Base-by-base conservation (phyloP, 1,140 invertebrate genomes). In the Mizuhopecten yessoensis region DNA sequence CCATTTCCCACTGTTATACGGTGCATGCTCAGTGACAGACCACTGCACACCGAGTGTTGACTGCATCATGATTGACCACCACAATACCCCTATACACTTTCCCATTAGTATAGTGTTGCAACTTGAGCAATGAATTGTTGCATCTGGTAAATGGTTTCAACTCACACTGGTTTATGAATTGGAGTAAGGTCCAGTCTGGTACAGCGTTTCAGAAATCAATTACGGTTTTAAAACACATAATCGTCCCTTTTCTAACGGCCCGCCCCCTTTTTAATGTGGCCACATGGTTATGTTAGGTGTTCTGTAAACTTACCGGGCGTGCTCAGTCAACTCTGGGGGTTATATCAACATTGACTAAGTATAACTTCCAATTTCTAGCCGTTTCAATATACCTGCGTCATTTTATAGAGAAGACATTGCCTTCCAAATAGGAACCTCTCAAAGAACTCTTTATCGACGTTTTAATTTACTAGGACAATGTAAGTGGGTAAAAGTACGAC, bases 81-180 rank as follows among this genome's bases (percentile, higher is more conserved):
- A 75, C n/a, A 75, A 75, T 29, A 29, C 57, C n/a, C n/a, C 29
- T 1, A 11, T 75, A 75, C 57, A 75, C 57, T 75, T 75, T 75
- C 57, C 20, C 57, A 75, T n/a, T 75, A 75, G 57, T 75, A 75
- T 75, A 75, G 57, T 75, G 57, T 75, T 75, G 57, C 57, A 75
- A 75, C 57, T 75, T 75, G 57, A 75, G 57, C 57, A 75, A 13
- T 75, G 3, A 13, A 75, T 75, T 75, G 57, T 75, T 75, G 57
- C 57, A 75, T 75, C 57, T 75, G n/a, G 57, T 75, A 75, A 75
- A 75, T 75, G 57, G 15, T 75, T 75, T 75, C 57, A 75, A 29
- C 57, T 75, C 57, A 75, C 57, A 75, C n/a, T 75, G 57, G 57
- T 29, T n/a, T 75, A 75, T 75, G 57, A 75, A 75, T 75, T 75